phyloP scores from a whole-genome alignment of 64 coral and sea anemone genomes.

The Actinia equina region DNA sequence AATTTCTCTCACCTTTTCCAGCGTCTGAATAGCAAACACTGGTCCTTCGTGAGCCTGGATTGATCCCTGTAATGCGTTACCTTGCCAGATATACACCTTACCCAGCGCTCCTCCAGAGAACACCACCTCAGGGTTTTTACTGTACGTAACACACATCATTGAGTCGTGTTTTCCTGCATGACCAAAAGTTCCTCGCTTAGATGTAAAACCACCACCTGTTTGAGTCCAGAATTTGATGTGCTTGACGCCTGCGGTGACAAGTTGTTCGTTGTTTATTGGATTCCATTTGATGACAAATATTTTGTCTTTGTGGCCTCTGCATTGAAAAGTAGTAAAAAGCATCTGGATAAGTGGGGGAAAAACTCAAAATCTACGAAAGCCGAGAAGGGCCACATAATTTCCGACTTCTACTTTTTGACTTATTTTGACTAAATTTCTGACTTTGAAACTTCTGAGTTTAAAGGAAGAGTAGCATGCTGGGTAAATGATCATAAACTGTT shows the following conservation, averaged over 20 bases:
- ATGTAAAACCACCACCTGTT: conserved; percentile 96
- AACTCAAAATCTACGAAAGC: too few relatives aligned
- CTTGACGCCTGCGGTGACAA: conserved; percentile 92
- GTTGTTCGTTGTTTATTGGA: conserved; percentile 68
- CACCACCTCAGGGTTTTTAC: conserved; percentile 66
- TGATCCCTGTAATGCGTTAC: conserved; percentile 59
- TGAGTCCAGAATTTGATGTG: conserved; percentile 99
- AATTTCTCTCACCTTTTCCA: conserved; percentile 82
- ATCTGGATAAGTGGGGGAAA: too few relatives aligned
- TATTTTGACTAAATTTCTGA: too few relatives aligned
- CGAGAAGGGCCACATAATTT: too few relatives aligned
- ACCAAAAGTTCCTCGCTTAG: conserved; percentile 94
- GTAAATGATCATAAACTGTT: too few relatives aligned
- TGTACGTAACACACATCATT: conserved; percentile 96
- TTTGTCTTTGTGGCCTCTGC: conserved; percentile 97
- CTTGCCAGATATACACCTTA: conserved; percentile 93
- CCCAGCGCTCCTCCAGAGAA: conserved; percentile 92
- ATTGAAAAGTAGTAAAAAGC: not conserved
- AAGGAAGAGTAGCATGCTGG: too few relatives aligned
- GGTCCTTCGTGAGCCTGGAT: conserved; percentile 92
- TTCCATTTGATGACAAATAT: conserved; percentile 98
- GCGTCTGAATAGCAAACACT: conserved; percentile 93
- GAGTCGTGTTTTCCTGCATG: conserved; percentile 80
- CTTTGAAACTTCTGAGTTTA: too few relatives aligned
- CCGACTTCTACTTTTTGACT: too few relatives aligned